Evolutionary conservation across 2,888 invertebrate species (phyloP).

Genomic region (Gastrophysa polygoni): DNA sequence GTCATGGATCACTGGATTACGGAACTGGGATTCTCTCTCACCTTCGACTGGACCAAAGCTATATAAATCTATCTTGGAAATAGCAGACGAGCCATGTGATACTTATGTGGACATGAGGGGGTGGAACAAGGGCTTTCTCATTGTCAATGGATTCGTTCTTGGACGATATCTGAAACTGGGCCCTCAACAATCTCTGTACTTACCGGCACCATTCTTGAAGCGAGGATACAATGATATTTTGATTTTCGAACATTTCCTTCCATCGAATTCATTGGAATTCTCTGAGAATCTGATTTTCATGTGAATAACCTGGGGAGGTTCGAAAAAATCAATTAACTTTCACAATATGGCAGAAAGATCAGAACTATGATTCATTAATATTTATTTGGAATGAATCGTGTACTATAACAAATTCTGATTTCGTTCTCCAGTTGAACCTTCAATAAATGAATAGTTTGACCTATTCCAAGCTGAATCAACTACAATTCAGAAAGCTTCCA

Average conservation of each 20-base stretch:
- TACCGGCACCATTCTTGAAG: constrained; percentile 76
- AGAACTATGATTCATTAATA: too few relatives aligned
- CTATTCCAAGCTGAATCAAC: too few relatives aligned
- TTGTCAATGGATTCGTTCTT: constrained; percentile 84
- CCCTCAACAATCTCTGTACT: constrained; percentile 81
- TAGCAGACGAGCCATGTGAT: constrained; percentile 65
- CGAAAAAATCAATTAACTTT: too few relatives aligned
- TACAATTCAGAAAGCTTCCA: too few relatives aligned
- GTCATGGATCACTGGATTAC: constrained; percentile 51
- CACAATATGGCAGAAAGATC: too few relatives aligned
- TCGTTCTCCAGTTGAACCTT: too few relatives aligned
- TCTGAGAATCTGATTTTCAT: constrained; percentile 27
- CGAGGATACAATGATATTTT: constrained; percentile 57
- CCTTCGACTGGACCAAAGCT: constrained; percentile 71
- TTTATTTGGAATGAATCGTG: too few relatives aligned
- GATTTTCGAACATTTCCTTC: constrained; percentile 54
- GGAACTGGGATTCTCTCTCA: constrained; percentile 68
- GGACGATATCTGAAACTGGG: constrained; percentile 81
- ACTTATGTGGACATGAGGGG: constrained; percentile 77
- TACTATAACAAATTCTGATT: too few relatives aligned
- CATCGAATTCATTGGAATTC: constrained; percentile 41
- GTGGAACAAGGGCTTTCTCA: constrained; percentile 86
- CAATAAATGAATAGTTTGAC: too few relatives aligned
- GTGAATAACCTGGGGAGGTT: too few relatives aligned
- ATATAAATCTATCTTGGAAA: constrained; percentile 61